Evolutionary conservation across 2,888 invertebrate genomes (phyloP).

Genomic region (Spatulosminthurus flaviceps): DNA sequence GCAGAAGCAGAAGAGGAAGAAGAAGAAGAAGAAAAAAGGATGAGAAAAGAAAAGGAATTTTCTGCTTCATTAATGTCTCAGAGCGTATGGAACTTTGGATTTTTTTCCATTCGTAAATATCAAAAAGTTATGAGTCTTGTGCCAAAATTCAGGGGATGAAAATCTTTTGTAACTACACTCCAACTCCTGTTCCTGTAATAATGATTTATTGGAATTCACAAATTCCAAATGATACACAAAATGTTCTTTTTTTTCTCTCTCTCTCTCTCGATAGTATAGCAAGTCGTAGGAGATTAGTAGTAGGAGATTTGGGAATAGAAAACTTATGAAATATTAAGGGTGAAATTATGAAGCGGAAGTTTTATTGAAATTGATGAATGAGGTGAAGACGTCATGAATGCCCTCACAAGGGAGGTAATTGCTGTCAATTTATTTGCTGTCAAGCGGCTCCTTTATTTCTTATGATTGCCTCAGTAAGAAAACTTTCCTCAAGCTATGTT

Average conservation of each 20-base stretch:
- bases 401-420: conserved; percentile 36
- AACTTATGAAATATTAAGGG: neutral
- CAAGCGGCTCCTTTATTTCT: conserved; percentile 24
- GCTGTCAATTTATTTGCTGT: conserved; percentile 47
- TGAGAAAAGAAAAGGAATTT: conserved; percentile 21
- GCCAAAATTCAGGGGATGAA: too few species aligned
- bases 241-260: neutral
- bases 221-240: conserved; percentile 10
- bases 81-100: neutral
- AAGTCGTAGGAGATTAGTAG: neutral
- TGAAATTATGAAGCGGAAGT: neutral
- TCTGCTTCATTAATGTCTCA: conserved; percentile 33
- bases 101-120: conserved; percentile 16
- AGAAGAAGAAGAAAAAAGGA: neutral
- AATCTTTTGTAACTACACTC: neutral
- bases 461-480: neutral
- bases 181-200: neutral
- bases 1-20: neutral
- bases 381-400: conserved; percentile 26
- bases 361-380: conserved; percentile 36
- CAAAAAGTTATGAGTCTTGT: neutral
- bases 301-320: neutral
- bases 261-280: too few species aligned
- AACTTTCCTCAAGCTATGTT: too few species aligned
- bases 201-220: conserved; percentile 5